These are phyloP conservation scores for Ictalurus punctatus DNA, from an alignment of 2,113 vertebrate species.

Conservation along the genomic window DNA sequence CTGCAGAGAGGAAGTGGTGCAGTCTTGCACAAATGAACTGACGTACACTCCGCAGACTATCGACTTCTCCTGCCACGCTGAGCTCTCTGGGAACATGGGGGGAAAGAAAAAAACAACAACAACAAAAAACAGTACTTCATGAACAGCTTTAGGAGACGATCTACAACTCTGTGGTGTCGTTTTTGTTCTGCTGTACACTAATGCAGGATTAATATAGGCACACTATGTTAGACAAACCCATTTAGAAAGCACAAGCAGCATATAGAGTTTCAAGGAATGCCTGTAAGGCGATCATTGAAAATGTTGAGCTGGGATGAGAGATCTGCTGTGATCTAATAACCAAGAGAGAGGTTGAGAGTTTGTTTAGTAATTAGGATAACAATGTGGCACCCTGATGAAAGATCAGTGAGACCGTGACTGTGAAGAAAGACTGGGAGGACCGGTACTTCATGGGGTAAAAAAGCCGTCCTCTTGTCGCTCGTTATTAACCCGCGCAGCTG, in stretches of 20 bases:
- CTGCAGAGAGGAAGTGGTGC: conserved; percentile 68
- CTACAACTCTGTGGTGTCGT: not conserved
- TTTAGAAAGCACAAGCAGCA: not conserved
- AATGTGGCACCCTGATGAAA: conserved; percentile 31
- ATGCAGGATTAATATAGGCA: not conserved
- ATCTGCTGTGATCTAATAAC: conserved; percentile 3
- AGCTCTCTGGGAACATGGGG: conserved; percentile 1
- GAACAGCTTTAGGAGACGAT: not conserved
- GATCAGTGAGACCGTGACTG: conserved; percentile 3
- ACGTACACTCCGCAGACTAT: conserved; percentile 53
- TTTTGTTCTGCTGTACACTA: not conserved
- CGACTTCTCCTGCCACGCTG: conserved; percentile 33
- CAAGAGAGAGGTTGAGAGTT: not conserved
- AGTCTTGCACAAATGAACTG: conserved; percentile 63
- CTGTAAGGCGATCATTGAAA: not conserved
- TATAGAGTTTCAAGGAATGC: not conserved
- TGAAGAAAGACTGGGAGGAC: conserved; percentile 3
- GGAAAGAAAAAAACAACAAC: not conserved
- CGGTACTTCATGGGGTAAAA: conserved; percentile 7
- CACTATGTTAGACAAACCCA: not conserved
- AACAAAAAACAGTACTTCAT: not conserved
- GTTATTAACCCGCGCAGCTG: conserved; percentile 58
- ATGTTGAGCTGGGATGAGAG: not conserved
- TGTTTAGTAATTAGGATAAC: conserved; percentile 9
- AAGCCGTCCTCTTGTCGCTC: conserved; percentile 56